Percentiles rank a stretch among this genome's conserved stretches.
These are phyloP conservation scores for Sceloporus undulatus DNA, from an alignment of 2,113 vertebrate species.

Conservation along the genomic window DNA sequence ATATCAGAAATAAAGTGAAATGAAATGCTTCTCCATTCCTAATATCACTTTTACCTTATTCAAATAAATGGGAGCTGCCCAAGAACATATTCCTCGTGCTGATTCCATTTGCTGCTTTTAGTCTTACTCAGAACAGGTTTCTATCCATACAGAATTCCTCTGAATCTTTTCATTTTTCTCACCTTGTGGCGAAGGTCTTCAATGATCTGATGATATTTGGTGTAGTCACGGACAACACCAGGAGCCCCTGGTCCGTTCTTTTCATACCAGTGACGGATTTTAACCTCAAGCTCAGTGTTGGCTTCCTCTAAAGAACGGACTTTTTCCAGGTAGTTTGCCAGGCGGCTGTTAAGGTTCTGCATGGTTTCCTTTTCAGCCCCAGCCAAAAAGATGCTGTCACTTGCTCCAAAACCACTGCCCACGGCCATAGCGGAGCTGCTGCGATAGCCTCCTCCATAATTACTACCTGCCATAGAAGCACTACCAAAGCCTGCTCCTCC, in stretches of 20 bases:
- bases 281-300: conserved; percentile 82
- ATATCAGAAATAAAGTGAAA: not conserved
- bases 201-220: conserved; percentile 65
- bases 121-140: not conserved
- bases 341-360: conserved; percentile 90
- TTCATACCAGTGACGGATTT: conserved; percentile 79
- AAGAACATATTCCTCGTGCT: not conserved
- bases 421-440: conserved; percentile 25
- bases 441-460: conserved; percentile 64
- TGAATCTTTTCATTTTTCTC: conserved; percentile 22
- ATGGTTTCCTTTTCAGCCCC: conserved; percentile 89
- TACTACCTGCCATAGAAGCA: conserved; percentile 23
- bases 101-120: not conserved
- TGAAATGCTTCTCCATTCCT: not conserved
- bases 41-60: no score
- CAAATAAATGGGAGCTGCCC: not conserved
- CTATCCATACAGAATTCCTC: not conserved
- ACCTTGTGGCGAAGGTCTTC: conserved; percentile 79
- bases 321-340: conserved; percentile 87
- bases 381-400: conserved; percentile 68
- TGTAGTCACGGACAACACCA: conserved; percentile 72
- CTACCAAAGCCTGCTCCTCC: conserved; percentile 49
- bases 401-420: conserved; percentile 34
- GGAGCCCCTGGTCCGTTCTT: conserved; percentile 52
- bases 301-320: conserved; percentile 81